Evolutionary conservation across 2,797 vertebrate genomes (phyloP).

Genomic region (Myotis vivesi): DNA sequence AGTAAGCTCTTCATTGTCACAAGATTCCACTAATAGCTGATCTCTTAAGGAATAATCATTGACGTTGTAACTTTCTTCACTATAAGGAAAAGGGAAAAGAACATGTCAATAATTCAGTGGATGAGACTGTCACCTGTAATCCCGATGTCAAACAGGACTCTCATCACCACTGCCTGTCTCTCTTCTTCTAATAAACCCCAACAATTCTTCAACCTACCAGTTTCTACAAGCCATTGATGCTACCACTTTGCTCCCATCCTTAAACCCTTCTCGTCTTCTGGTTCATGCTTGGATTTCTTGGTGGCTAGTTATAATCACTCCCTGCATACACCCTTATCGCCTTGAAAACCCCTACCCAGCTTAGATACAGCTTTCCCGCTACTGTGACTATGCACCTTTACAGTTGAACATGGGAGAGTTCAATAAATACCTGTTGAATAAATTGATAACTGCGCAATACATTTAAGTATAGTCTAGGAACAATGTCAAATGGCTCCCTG

Average conservation of each 20-base stretch:
- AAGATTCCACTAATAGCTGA: constrained; percentile 90
- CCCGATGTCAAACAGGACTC: not conserved
- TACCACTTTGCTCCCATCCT: not conserved
- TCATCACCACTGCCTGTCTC: not conserved
- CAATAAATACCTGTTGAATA: not conserved
- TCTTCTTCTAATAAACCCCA: not conserved
- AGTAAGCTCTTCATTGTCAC: constrained; percentile 87
- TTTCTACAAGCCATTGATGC: not conserved
- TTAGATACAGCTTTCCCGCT: not conserved
- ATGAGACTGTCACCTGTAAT: not conserved
- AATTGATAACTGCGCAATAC: not conserved
- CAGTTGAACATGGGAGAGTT: not conserved
- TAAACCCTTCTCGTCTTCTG: not conserved
- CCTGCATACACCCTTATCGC: not conserved
- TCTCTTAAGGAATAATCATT: constrained; percentile 93
- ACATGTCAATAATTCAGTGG: not conserved
- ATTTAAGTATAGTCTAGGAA: not conserved
- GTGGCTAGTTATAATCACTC: not conserved
- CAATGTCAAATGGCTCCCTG: not conserved
- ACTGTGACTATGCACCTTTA: not conserved
- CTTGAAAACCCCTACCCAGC: not conserved
- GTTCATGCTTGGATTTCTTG: not conserved
- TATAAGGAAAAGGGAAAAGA: constrained; percentile 69
- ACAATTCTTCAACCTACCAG: not conserved
- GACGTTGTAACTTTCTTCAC: constrained; percentile 96